Evolutionary conservation across 2,888 invertebrate species (phyloP), one percentile per base, ranked within the genome.

Genomic region (Leuctra nigra): DNA sequence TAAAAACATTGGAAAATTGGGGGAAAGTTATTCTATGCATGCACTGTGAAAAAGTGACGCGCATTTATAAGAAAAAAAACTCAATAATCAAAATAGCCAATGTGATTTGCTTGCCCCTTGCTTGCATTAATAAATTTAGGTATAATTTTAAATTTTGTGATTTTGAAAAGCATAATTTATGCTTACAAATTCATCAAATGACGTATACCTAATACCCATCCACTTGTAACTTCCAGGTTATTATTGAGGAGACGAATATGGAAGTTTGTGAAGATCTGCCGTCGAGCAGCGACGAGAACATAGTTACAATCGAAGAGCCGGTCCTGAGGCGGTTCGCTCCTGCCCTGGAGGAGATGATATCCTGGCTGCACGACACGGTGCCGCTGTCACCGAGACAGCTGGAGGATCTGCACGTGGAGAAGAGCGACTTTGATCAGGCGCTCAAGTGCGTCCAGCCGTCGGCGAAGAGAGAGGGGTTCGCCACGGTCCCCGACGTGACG

Each of bases 391-490:
- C 73, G 1, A 79, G 82, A 54, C 80, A 86, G 63, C 74, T 91
- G 52, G 68, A 76, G 0, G 77, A 79, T 44, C 75, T 92, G 53
- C 81, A 75, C 58, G 82, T 93, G 14, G 82, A 82, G 39, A 79
- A 86, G 67, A 79, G 81, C 4, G 94, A 95, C 69, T 92, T 91
- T 66, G 68, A 82, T 55, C 77, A 76, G 64, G 94, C 94, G 3
- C 72, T 93, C 23, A 86, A 87, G 69, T 76, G 82, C 55, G 87
- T 94, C 4, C 92, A 93, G 69, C 97, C 97, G 0, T 92, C 93
- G 53, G 88, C 95, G 0, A 96, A 95, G 66, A 78, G 97, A 63
- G 98, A 99, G 77, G 98, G 98, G 52, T 97, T 99, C 73, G 91
- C 92, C 1, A 96, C 96, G 1, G 93, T 99, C 13, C 98, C 99